Conservation (phyloP, 2,888 invertebrate genomes). For the Aphodius granarius region DNA sequence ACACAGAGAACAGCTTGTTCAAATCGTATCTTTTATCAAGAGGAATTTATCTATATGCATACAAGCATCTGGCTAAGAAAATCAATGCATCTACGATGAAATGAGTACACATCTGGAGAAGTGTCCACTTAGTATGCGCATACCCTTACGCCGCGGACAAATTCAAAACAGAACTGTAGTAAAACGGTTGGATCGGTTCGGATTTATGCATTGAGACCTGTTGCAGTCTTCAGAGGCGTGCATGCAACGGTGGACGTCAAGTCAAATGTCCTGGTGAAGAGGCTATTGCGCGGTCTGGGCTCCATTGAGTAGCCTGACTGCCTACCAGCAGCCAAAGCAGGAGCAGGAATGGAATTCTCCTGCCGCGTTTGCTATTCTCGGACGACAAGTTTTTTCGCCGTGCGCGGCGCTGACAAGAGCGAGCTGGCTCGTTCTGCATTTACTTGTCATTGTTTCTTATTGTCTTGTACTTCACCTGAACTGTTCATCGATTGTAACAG, state of each 20-base stretch:
- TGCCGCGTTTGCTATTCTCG: constrained; percentile 7
- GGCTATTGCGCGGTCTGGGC: not conserved
- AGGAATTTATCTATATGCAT: not conserved
- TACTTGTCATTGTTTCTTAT: constrained; percentile 13
- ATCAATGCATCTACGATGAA: no score
- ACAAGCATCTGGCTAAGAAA: no score
- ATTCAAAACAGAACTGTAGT: constrained; percentile 13
- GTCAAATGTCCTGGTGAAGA: not conserved
- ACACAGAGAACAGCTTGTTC: no score
- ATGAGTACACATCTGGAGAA: not conserved
- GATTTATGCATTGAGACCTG: not conserved
- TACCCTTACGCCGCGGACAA: constrained; percentile 9
- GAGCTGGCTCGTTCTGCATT: constrained; percentile 4
- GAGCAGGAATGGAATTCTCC: constrained; percentile 3
- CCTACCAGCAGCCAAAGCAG: not conserved
- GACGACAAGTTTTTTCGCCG: constrained; percentile 11
- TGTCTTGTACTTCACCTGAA: constrained; percentile 13
- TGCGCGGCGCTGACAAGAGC: not conserved
- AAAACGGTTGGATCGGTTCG: constrained; percentile 7
- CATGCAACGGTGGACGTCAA: constrained; percentile 2
- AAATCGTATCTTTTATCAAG: not conserved
- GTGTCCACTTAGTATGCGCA: not conserved
- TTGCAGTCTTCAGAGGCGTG: not conserved
- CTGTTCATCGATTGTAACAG: constrained; percentile 13
- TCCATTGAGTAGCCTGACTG: not conserved